Percentiles rank a stretch among this genome's conserved stretches.
Evolutionary conservation across 2,797 vertebrate genomes (phyloP).

Genomic region (Thamnophis elegans): DNA sequence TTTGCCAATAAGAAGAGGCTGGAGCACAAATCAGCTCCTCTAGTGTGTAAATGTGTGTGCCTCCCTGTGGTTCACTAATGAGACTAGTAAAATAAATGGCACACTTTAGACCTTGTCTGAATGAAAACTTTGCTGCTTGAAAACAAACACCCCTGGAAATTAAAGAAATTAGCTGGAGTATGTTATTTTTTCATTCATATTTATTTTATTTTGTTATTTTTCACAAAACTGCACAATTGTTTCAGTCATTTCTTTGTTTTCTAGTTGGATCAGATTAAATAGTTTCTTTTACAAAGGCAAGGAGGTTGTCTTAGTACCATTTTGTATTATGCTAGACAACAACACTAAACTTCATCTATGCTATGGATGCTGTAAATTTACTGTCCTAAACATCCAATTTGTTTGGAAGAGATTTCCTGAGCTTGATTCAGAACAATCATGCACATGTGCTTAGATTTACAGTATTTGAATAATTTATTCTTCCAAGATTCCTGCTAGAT

Average conservation of each 20-base stretch:
- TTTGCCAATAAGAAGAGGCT: slow-evolving; percentile 47
- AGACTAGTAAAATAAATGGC: slow-evolving; percentile 56
- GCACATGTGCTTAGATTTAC: neutral
- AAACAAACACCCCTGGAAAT: slow-evolving; percentile 55
- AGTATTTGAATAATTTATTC: neutral
- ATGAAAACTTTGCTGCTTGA: slow-evolving; percentile 57
- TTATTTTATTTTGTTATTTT: slow-evolving; percentile 61
- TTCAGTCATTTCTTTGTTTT: neutral
- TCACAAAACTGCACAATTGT: slow-evolving; percentile 34
- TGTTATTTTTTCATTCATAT: slow-evolving; percentile 54
- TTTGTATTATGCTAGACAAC: neutral
- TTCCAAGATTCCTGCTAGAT: neutral
- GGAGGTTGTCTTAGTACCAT: neutral
- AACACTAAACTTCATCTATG: neutral
- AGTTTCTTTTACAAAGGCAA: neutral
- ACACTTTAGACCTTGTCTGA: slow-evolving; percentile 41
- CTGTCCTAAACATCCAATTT: neutral
- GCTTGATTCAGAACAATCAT: neutral
- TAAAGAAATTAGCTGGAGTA: slow-evolving; percentile 64
- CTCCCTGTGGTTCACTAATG: slow-evolving; percentile 63
- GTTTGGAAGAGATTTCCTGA: neutral
- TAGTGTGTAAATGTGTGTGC: slow-evolving; percentile 25
- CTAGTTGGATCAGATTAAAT: neutral
- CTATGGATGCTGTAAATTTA: neutral
- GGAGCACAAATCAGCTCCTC: slow-evolving; percentile 51